These are phyloP conservation scores for Erinaceus europaeus DNA, from an alignment of 2,113 vertebrate genomes.

Conservation along the genomic window DNA sequence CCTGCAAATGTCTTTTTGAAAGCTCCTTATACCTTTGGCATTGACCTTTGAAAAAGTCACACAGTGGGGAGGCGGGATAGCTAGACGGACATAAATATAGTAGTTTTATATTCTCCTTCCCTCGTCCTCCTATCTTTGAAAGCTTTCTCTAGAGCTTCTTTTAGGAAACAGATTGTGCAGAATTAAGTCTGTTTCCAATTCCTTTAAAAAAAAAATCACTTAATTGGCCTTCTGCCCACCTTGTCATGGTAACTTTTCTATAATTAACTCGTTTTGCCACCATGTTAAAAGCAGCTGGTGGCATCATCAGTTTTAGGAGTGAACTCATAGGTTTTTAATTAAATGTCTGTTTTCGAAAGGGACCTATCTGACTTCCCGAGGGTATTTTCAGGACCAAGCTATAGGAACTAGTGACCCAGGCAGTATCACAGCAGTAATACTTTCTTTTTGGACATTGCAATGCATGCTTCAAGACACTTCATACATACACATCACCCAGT, in stretches of 20 bases:
- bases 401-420: slow-evolving; percentile 44
- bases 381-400: slow-evolving; percentile 38
- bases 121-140: slow-evolving; percentile 4
- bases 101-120: neutral
- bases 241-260: slow-evolving; percentile 70
- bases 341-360: slow-evolving; percentile 57
- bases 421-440: neutral
- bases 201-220: slow-evolving; percentile 50
- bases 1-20: no score
- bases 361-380: slow-evolving; percentile 41
- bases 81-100: neutral
- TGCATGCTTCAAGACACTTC: slow-evolving; percentile 17
- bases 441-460: neutral
- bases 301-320: slow-evolving; percentile 51
- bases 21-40: slow-evolving; percentile 2
- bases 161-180: slow-evolving; percentile 60
- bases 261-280: slow-evolving; percentile 65
- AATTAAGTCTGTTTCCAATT: slow-evolving; percentile 57
- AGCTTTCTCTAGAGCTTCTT: slow-evolving; percentile 31
- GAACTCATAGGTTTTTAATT: slow-evolving; percentile 51
- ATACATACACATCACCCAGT: neutral
- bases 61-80: neutral
- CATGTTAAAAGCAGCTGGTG: slow-evolving; percentile 57
- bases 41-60: neutral
- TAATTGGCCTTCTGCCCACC: slow-evolving; percentile 51